Conservation (phyloP, 2,797 vertebrate genomes). For the Masticophis lateralis region DNA sequence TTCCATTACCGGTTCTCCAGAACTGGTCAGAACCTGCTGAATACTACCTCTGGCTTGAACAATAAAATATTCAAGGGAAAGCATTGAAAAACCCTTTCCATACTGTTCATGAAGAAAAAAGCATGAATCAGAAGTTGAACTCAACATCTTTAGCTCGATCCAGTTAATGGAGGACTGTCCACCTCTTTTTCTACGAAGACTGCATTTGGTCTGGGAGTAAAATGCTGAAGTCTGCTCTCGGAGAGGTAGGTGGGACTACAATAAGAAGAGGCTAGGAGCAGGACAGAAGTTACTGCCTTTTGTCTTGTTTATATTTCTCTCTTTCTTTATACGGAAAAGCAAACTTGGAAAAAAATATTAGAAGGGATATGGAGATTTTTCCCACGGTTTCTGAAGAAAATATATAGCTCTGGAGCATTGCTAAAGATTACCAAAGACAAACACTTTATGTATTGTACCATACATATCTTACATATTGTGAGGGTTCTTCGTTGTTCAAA, state of each 20-base stretch:
- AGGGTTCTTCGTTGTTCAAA: not conserved
- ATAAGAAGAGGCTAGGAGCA: not conserved
- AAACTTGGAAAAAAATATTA: not conserved
- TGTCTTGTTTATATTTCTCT: not conserved
- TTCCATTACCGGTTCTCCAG: no score
- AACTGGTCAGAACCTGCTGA: no score
- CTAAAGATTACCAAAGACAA: not conserved
- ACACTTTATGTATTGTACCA: not conserved
- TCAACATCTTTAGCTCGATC: not conserved
- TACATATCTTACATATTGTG: not conserved
- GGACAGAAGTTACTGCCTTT: not conserved
- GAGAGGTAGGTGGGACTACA: not conserved
- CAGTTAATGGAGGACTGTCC: not conserved
- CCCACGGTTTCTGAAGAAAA: not conserved
- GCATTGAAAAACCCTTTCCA: not conserved
- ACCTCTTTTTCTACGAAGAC: not conserved
- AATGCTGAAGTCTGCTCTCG: not conserved
- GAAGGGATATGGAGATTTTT: not conserved
- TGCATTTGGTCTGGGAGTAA: not conserved
- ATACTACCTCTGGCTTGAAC: not conserved
- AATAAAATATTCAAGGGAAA: not conserved
- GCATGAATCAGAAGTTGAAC: not conserved
- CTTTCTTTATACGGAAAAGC: not conserved
- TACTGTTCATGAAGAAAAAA: not conserved
- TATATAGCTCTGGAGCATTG: not conserved